Evolutionary conservation across 2,113 vertebrate species (phyloP), one percentile per base, ranked within the genome.

Genomic region (Pseudorectes ferrugineus): DNA sequence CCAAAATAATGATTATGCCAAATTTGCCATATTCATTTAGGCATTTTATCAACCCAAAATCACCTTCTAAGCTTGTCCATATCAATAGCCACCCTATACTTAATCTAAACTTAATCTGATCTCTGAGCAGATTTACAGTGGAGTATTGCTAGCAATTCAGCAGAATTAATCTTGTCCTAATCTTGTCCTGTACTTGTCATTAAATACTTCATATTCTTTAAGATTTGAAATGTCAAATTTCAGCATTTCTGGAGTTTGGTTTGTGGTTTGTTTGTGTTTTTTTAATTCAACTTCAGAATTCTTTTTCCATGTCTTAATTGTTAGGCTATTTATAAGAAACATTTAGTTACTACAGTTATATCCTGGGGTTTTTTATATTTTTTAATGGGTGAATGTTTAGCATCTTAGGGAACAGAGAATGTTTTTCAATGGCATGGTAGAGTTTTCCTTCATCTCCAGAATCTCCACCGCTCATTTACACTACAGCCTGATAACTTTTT

Each of bases 401-500:
- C 15, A 58, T 91, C 43, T 80, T 40, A 61, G 35, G 73, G 28
- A 92, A 59, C 2, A n/a, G 35, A 63, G 65, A n/a, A 48, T 71
- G 16, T 11, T 77, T 96, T 92, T 88, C 66, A 57, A 6, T 82
- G 61, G 8, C 28, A 38, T 4, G 17, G 35, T 91, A 76, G 33
- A 70, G 22, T 78, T 97, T 94, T 92, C 38, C 31, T 84, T 46
- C 46, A 88, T 89, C 42, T 88, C 72, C 31, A 85, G 51, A 88
- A 95, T 95, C 38, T 78, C 88, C 66, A 43, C 45, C 94, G 54
- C 29, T 98, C 93, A 93, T 97, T 97, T 95, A 76, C 88, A 80
- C 73, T 94, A 57, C 71, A 79, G 51, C 89, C 84, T 94, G 87
- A 63, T 96, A 96, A 97, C 88, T 97, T 96, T 94, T 96, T 85